Evolutionary conservation across 2,888 invertebrate genomes (phyloP).

Genomic region (Chrysolina haemoptera): DNA sequence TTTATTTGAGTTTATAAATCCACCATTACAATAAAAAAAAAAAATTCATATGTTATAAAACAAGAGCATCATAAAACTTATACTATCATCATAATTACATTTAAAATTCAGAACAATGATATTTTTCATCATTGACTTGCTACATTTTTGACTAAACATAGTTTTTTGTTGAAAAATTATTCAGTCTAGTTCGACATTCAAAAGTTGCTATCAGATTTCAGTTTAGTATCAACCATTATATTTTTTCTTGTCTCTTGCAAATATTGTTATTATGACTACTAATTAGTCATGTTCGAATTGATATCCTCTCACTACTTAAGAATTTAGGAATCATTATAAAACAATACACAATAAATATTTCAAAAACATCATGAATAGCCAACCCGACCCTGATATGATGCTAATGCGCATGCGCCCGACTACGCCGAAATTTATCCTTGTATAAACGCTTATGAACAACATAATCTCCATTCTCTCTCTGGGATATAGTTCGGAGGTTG

Average conservation of each 20-base stretch:
- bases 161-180: too few species aligned
- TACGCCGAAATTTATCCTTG: constrained; percentile 5
- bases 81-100: neutral
- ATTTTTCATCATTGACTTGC: neutral
- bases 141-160: neutral
- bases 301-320: neutral
- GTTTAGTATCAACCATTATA: neutral
- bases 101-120: neutral
- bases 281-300: neutral
- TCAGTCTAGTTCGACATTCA: neutral
- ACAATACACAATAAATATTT: neutral
- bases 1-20: too few species aligned
- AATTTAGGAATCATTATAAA: neutral
- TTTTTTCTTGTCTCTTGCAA: neutral
- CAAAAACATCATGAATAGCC: too few species aligned
- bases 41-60: too few species aligned
- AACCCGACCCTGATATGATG: neutral
- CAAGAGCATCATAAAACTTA: neutral
- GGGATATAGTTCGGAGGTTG: too few species aligned
- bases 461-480: too few species aligned
- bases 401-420: neutral
- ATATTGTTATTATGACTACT: neutral
- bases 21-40: too few species aligned
- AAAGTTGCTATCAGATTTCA: neutral
- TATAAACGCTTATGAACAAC: neutral